Evolutionary conservation across 2,888 invertebrate species (phyloP), one percentile per base, ranked within the genome.

Genomic region (Acleris holmiana): DNA sequence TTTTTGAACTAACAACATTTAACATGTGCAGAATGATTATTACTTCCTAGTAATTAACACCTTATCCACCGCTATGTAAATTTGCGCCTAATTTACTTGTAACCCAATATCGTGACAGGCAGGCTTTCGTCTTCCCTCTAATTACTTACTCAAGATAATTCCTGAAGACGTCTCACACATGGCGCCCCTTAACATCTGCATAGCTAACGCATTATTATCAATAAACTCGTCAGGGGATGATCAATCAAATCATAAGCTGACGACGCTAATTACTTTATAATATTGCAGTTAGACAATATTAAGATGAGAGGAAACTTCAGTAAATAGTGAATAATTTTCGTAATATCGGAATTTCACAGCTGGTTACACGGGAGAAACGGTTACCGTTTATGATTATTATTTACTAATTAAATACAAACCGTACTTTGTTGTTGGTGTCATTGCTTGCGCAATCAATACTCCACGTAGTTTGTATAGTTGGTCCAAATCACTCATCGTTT

Each of bases 221-320:
- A 68, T 70, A 67, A 63, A 69, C 67, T 69, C 50, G 61, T 54
- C 62, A 67, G 66, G 69, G 73, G 70, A 71, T 68, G 71, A 72
- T 77, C 72, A 71, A 76, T 78, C 77, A 78, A 72, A 61, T 67
- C 59, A 23, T 75, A 73, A 73, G 73, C 63, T 67, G 67, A 64
- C 62, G 76, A 81, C 76, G 70, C 73, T 78, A 72, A 82, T 81
- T 76, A 67, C 75, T 66, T 69, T 69, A 69, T 74, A 69, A 76
- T 59, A 51, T 35, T 7, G 56, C 35, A 51, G 51, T 47, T 44
- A 41, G 51, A 63, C 51, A 56, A 23, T 18, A 50, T 62, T 53
- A 40, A 47, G 63, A 64, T 53, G 63, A 23, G 57, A 23, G 47
- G 18, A 35, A 44, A 51, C 44, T 21, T 15, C 23, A 48, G 55